Conservation (phyloP, 2,797 vertebrate species). For the Arctocebus calabarensis region DNA sequence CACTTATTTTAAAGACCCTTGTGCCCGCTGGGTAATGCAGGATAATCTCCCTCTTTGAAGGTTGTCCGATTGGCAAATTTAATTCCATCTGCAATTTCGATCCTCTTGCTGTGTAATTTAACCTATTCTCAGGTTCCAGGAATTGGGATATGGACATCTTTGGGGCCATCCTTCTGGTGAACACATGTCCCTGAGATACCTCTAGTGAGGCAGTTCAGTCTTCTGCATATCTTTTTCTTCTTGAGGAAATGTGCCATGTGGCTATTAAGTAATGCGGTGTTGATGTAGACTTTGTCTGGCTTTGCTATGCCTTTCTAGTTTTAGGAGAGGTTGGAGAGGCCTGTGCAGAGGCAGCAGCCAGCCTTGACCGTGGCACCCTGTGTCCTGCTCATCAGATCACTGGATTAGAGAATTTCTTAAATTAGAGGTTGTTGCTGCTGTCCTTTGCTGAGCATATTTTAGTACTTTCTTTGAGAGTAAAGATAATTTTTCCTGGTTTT, state of each 20-base stretch:
- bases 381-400: background rate
- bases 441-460: background rate
- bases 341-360: background rate
- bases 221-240: background rate
- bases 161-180: background rate
- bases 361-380: background rate
- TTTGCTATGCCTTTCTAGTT: background rate
- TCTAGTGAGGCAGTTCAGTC: background rate
- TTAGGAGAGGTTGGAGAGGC: background rate
- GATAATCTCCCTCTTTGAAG: background rate
- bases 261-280: background rate
- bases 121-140: background rate
- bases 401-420: background rate
- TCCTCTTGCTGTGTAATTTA: background rate
- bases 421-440: background rate
- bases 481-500: background rate
- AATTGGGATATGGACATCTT: background rate
- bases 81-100: background rate
- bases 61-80: background rate
- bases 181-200: background rate
- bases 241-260: background rate
- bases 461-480: background rate
- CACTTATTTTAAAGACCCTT: background rate
- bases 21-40: background rate
- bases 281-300: background rate